Base-by-base conservation (phyloP, 1,140 invertebrate species). In the Drosophila teissieri region DNA sequence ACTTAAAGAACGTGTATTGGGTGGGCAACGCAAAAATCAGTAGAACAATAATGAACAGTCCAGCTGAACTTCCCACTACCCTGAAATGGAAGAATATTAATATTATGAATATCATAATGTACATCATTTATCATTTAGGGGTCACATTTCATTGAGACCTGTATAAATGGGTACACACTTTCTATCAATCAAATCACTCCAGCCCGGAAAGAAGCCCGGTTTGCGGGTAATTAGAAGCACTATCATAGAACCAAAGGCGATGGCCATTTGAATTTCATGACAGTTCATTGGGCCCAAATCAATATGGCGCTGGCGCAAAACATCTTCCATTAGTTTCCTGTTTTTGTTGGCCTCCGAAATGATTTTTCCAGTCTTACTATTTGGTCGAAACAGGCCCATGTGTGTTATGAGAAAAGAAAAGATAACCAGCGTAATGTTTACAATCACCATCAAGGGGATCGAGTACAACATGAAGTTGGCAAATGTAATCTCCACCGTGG, bases 171-270 rank as follows among this genome's bases (percentile, higher is more conserved):
- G 1, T 11, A 46, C 70, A 70, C 45, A 90, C 86, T 72, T 54
- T 1, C 57, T 53, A 34, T 72, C 56, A 0, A 91, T 8, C 0
- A 69, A 3, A 10, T 74, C 24, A 0, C 10, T 52, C 90, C 90
- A 91, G 3, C 90, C 90, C 0, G 7, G 7, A 6, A 85, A 34
- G 24, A 91, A 76, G 0, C 83, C 96, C 0, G 98, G 97, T 36
- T 95, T 95, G 22, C 96, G 94, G 88, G 97, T 96, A 91, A 98
- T 95, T 95, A 97, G 98, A 24, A 98, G 91, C 34, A 96, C 48
- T 10, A 98, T 94, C 2, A 97, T 94, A 4, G 95, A 48, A 11
- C 96, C 63, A 91, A 98, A 98, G 24, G 97, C 91, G 4, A 94
- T 45, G 4, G 95, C 94, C 0, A 98, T 95, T 4, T 94, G 93